Evolutionary conservation across 2,888 invertebrate species (phyloP).

Genomic region (Eucera pruinosa): DNA sequence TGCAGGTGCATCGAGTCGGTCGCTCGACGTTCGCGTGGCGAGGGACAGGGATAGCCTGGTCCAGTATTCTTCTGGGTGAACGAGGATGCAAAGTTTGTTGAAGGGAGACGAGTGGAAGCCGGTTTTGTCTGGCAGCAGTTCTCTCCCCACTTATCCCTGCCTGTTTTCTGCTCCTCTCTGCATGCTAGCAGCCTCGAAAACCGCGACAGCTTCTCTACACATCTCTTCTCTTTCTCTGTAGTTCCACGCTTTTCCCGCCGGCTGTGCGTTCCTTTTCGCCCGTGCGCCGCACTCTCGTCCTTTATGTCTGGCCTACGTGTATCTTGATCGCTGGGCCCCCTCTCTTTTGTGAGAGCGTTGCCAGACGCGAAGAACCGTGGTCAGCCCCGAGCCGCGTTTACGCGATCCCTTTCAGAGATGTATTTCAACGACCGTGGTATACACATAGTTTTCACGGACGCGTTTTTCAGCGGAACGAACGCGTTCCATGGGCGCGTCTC

Average conservation of each 20-base stretch:
- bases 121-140: constrained; percentile 69
- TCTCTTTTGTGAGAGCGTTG: constrained; percentile 44
- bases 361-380: constrained; percentile 33
- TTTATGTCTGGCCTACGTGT: constrained; percentile 45
- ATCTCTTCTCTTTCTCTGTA: constrained; percentile 1
- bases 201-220: constrained; percentile 31
- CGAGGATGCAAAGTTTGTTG: constrained; percentile 57
- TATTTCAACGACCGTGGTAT: background rate
- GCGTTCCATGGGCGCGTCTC: background rate
- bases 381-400: constrained; percentile 49
- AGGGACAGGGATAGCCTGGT: constrained; percentile 63
- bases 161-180: constrained; percentile 42
- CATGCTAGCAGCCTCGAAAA: constrained; percentile 42
- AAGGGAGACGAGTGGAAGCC: constrained; percentile 67
- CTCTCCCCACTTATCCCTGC: constrained; percentile 39
- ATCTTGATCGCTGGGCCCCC: constrained; percentile 50
- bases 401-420: constrained; percentile 38
- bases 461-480: constrained; percentile 3
- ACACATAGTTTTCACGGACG: constrained; percentile 23
- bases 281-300: constrained; percentile 33
- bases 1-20: constrained; percentile 81
- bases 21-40: constrained; percentile 83
- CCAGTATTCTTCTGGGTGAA: constrained; percentile 36
- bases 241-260: constrained; percentile 22
- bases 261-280: constrained; percentile 17